A percentile compares a stretch with the other conserved stretches of the same genome.
Conservation (phyloP, 2,888 invertebrate genomes). For the Drosophila macrospina region DNA sequence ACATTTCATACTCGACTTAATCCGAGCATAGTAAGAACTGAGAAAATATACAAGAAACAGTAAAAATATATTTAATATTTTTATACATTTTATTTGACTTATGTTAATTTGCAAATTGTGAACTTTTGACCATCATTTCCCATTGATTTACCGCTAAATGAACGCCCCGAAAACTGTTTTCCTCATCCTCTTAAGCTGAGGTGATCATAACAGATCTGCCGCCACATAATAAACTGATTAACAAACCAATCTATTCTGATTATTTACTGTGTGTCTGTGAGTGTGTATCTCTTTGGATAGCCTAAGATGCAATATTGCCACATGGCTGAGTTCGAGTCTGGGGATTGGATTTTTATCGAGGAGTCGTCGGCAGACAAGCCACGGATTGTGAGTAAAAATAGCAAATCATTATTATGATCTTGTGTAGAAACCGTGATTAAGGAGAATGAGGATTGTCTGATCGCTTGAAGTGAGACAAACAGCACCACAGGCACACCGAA, state of each 20-base stretch:
- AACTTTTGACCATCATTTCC: conserved; percentile 8
- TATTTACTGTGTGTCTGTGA: conserved; percentile 63
- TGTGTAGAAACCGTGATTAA: conserved; percentile 13
- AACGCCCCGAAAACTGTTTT: conserved; percentile 29
- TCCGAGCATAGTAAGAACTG: background rate
- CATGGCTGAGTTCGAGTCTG: conserved; percentile 29
- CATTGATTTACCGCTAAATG: conserved; percentile 30
- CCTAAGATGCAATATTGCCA: conserved; percentile 47
- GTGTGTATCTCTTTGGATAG: conserved; percentile 1
- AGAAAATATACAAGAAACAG: background rate
- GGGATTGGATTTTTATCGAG: conserved; percentile 18
- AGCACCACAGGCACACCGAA: conserved; percentile 48
- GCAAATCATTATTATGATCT: conserved; percentile 77
- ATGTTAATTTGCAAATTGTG: conserved; percentile 1
- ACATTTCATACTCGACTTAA: background rate
- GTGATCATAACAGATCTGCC: conserved; percentile 49
- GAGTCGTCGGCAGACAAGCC: conserved; percentile 7
- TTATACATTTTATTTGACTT: background rate
- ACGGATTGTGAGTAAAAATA: conserved; percentile 48
- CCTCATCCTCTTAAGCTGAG: conserved; percentile 19
- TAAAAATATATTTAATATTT: too few species aligned
- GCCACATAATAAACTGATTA: conserved; percentile 72
- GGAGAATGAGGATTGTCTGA: conserved; percentile 7
- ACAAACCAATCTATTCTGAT: conserved; percentile 78
- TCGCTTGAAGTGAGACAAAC: conserved; percentile 58